phyloP scores from a whole-genome alignment of 2,113 vertebrate genomes.

The Grallaria varia region DNA sequence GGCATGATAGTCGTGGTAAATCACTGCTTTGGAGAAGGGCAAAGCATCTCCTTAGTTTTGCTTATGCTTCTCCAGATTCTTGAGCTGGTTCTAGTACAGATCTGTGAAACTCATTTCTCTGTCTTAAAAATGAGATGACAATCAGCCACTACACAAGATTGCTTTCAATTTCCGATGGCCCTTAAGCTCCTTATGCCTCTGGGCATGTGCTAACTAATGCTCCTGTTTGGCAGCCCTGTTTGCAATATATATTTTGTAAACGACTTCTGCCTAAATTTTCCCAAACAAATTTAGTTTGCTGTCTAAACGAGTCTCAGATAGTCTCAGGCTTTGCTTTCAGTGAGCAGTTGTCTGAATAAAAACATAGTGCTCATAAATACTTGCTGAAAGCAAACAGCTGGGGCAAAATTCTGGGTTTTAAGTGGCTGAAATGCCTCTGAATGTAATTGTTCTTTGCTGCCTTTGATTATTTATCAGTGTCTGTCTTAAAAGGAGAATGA shows the following conservation, averaged over 20 bases:
- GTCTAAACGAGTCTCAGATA: neutral
- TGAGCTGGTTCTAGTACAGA: neutral
- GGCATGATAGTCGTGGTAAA: neutral
- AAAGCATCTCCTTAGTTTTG: neutral
- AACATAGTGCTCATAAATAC: constrained; percentile 8
- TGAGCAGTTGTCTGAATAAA: constrained; percentile 9
- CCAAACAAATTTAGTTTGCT: neutral
- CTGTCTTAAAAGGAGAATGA: neutral
- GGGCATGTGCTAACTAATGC: neutral
- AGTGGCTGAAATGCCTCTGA: constrained; percentile 15
- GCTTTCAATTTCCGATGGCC: neutral
- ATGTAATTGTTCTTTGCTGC: neutral
- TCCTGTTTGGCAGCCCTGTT: neutral
- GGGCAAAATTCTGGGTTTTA: constrained; percentile 6
- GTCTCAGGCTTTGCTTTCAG: neutral
- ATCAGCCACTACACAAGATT: neutral
- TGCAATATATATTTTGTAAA: neutral
- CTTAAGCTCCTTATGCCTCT: neutral
- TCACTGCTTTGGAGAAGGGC: neutral
- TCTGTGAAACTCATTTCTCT: neutral
- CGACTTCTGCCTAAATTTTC: neutral
- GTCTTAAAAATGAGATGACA: neutral
- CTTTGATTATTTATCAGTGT: neutral
- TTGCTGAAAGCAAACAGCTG: constrained; percentile 41
- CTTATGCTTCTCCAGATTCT: neutral